Conservation (phyloP, 1,140 invertebrate species). For the Atopsyche davidsoni region DNA sequence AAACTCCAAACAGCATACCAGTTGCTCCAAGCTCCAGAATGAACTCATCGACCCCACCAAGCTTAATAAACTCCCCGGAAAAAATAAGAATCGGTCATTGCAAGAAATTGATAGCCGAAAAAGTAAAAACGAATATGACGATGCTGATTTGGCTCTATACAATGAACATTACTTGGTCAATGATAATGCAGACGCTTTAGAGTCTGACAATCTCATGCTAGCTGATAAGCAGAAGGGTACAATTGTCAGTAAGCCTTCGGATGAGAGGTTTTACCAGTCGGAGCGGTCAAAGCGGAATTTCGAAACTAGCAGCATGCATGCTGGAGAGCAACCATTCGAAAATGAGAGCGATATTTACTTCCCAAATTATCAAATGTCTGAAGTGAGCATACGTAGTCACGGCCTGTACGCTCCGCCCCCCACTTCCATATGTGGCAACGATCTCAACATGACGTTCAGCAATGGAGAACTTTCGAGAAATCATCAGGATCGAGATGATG, state of each 20-base stretch:
- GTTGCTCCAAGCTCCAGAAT: constrained; percentile 26
- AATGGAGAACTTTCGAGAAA: constrained; percentile 44
- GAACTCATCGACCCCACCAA: constrained; percentile 9
- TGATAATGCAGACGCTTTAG: constrained; percentile 19
- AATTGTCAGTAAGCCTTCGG: too few species aligned
- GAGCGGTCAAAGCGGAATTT: constrained; percentile 37
- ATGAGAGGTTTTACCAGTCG: not conserved
- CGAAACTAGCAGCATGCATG: constrained; percentile 48
- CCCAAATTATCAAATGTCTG: constrained; percentile 55
- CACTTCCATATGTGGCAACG: constrained; percentile 47
- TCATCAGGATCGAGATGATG: constrained; percentile 22
- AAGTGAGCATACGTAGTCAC: constrained; percentile 55
- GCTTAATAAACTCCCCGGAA: not conserved
- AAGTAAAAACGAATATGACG: constrained; percentile 5
- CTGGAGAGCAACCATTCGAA: constrained; percentile 44
- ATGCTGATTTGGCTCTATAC: not conserved
- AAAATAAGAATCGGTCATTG: constrained; percentile 24
- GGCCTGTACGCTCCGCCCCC: constrained; percentile 53
- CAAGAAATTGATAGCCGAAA: constrained; percentile 34
- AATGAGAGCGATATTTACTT: constrained; percentile 54
- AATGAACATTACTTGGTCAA: constrained; percentile 14
- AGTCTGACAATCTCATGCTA: constrained; percentile 22
- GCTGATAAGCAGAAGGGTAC: constrained; percentile 23
- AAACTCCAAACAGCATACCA: constrained; percentile 26
- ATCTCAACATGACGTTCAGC: constrained; percentile 42